Evolutionary conservation across 2,113 vertebrate species (phyloP).

Genomic region (Myotis lucifugus): DNA sequence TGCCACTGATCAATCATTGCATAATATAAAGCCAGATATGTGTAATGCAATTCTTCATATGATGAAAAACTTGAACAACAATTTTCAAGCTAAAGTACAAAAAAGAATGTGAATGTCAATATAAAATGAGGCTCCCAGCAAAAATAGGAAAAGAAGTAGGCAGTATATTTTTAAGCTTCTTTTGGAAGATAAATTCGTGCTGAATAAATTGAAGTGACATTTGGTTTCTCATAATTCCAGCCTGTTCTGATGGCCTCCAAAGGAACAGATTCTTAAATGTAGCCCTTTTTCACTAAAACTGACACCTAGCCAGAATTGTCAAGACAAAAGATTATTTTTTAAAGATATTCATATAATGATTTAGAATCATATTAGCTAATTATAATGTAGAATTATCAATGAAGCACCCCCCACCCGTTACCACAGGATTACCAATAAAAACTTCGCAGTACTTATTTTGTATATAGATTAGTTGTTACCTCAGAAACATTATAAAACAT

Average conservation of each 20-base stretch:
- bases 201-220: constrained; percentile 80
- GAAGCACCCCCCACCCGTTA: neutral
- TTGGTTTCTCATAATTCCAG: constrained; percentile 75
- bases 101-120: constrained; percentile 63
- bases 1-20: neutral
- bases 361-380: constrained; percentile 50
- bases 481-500: constrained; percentile 50
- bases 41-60: constrained; percentile 4
- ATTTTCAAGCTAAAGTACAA: constrained; percentile 64
- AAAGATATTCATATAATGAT: constrained; percentile 52
- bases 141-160: constrained; percentile 61
- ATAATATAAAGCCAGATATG: constrained; percentile 30
- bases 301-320: constrained; percentile 52
- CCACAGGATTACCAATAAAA: constrained; percentile 34
- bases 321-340: constrained; percentile 57
- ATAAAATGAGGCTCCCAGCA: constrained; percentile 64
- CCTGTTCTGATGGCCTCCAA: constrained; percentile 68
- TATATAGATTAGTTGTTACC: constrained; percentile 22
- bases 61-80: constrained; percentile 30
- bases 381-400: constrained; percentile 52
- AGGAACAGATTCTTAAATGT: constrained; percentile 70
- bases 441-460: neutral
- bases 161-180: constrained; percentile 69
- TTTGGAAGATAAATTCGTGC: constrained; percentile 72
- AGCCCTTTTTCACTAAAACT: constrained; percentile 66